phyloP scores from a whole-genome alignment of 1,140 invertebrate genomes.

The Hyles euphorbiae region DNA sequence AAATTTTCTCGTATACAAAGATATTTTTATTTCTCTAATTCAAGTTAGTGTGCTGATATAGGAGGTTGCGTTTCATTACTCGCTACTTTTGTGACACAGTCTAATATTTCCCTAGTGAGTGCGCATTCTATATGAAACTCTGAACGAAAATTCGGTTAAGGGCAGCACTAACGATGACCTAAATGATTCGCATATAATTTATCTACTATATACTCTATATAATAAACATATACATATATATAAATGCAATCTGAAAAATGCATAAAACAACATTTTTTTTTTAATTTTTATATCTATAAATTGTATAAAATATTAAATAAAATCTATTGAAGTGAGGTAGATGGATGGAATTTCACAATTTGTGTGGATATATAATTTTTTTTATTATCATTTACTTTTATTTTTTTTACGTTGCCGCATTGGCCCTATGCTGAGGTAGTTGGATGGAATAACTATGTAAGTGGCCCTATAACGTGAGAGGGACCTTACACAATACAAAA shows the following conservation, averaged over 20 bases:
- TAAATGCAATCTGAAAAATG: constrained; percentile 75
- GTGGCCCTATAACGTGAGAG: constrained; percentile 58
- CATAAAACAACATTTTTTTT: constrained; percentile 74
- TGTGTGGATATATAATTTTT: constrained; percentile 65
- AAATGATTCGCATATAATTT: constrained; percentile 66
- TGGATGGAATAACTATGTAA: constrained; percentile 76
- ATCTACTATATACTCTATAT: constrained; percentile 72
- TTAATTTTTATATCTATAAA: constrained; percentile 70
- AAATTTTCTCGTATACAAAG: constrained; percentile 70
- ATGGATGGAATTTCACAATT: constrained; percentile 78
- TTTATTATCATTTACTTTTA: constrained; percentile 42
- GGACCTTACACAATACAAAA: constrained; percentile 66
- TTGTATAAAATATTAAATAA: constrained; percentile 76
- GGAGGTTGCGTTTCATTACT: constrained; percentile 36
- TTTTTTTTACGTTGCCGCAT: constrained; percentile 60
- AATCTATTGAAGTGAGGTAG: constrained; percentile 77
- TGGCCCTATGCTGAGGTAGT: constrained; percentile 75
- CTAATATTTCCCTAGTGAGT: constrained; percentile 64
- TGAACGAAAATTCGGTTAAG: constrained; percentile 30
- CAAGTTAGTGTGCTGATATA: constrained; percentile 50
- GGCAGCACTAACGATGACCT: constrained; percentile 64
- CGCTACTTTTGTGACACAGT: constrained; percentile 58
- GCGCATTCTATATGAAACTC: constrained; percentile 57
- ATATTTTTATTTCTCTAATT: constrained; percentile 33
- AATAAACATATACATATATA: constrained; percentile 70